phyloP scores from a whole-genome alignment of 2,797 vertebrate species.

The Chrysocyon brachyurus region DNA sequence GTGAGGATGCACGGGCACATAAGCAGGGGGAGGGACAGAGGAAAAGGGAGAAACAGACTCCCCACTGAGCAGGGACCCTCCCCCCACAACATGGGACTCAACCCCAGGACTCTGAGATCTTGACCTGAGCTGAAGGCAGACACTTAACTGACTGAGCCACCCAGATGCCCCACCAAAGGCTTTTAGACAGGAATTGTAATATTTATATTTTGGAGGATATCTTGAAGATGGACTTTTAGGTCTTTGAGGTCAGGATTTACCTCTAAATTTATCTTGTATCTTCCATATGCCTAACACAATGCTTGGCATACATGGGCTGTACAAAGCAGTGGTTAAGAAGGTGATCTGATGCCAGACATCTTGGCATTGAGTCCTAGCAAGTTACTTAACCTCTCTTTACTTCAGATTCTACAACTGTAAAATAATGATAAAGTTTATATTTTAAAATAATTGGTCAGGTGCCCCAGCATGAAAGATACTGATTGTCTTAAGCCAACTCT shows the following conservation, averaged over 20 bases:
- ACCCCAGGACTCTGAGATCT: neutral
- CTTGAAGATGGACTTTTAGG: neutral
- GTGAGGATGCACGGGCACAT: too few species aligned
- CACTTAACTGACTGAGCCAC: neutral
- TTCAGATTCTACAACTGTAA: neutral
- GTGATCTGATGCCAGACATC: neutral
- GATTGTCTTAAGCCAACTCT: neutral
- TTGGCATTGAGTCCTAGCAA: neutral
- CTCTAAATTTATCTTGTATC: neutral
- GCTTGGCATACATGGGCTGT: neutral
- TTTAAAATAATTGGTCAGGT: neutral
- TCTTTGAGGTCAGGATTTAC: neutral
- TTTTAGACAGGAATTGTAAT: neutral
- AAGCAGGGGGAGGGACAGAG: neutral
- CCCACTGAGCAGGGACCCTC: neutral
- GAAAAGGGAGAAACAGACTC: neutral
- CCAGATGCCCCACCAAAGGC: neutral
- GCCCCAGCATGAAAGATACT: neutral
- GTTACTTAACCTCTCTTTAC: neutral
- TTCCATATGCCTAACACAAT: neutral
- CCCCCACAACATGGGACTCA: accelerated
- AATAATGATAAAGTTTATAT: neutral
- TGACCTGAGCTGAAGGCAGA: neutral
- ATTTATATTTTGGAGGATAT: neutral
- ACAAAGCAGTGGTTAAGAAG: neutral